Base-by-base conservation (phyloP, 2,888 invertebrate species). In the Leptinotarsa juncta region DNA sequence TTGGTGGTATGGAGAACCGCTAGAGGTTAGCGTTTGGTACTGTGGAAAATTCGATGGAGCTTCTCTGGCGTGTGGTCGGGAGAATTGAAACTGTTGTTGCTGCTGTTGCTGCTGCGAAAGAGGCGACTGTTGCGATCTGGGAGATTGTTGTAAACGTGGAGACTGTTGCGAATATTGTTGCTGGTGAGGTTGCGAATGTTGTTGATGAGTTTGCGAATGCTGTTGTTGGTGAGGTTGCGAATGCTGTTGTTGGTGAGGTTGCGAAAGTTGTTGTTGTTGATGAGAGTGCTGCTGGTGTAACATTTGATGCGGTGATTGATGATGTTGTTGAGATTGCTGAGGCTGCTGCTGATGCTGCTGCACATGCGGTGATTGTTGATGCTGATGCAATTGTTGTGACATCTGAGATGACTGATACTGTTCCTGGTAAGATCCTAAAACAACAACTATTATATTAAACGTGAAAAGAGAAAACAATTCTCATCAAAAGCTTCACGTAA, bases 11-110 rank as follows among this genome's bases (percentile, higher is more conserved):
- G 78, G 55, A 42, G 81, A 78, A 65, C 73, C 76, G 20, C 66
- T 23, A 1, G 78, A 71, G 66, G 75, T 65, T 70, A 83, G 83
- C 57, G 82, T 79, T 69, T 83, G 83, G 65, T 82, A 82, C 55
- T 82, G 81, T 49, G 79, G 75, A 65, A 81, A 81, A 72, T 80
- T 82, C 15, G 82, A 78, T 16, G 81, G 81, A 32, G 76, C 74
- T 72, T 84, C 84, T 10, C 83, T 73, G 15, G 83, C 83, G 23
- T 84, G 84, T 10, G 85, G 84, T 23, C 82, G 78, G 12, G 83
- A 77, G 73, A 83, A 83, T 55, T 82, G 83, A 68, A 81, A 84
- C 42, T 79, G 79, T 55, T 80, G 65, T 16, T 65, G 65, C 20
- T 65, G 65, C 14, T 71, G 71, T 16, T 65, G 65, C 20, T 65